phyloP scores from a whole-genome alignment of 2,888 invertebrate species.

The Melikaiella ostensackeni region DNA sequence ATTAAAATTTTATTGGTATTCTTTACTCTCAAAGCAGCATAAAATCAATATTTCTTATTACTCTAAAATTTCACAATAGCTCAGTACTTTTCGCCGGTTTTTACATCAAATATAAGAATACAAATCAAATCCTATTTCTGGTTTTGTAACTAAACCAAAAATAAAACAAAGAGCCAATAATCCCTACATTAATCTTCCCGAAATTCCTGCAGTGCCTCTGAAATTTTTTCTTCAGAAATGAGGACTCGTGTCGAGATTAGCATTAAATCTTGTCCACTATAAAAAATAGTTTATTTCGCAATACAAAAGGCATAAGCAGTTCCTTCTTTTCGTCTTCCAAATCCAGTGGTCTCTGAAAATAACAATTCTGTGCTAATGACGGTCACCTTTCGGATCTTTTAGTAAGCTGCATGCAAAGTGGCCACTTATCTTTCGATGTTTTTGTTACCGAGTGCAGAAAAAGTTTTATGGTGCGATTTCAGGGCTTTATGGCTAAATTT shows the following conservation, averaged over 20 bases:
- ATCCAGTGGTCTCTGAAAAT: constrained; percentile 38
- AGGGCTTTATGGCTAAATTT: constrained; percentile 49
- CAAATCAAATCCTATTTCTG: background rate
- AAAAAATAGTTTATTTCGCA: constrained; percentile 21
- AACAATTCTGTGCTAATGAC: constrained; percentile 37
- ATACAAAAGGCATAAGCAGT: constrained; percentile 10
- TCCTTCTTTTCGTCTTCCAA: constrained; percentile 23
- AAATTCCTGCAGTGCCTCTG: constrained; percentile 15
- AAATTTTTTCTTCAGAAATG: constrained; percentile 14
- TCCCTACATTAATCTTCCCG: background rate
- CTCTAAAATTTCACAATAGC: no score
- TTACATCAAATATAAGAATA: background rate
- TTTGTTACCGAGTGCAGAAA: constrained; percentile 10
- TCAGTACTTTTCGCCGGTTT: no score
- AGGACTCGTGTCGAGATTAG: constrained; percentile 21
- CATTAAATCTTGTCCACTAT: constrained; percentile 21
- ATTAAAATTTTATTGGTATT: no score
- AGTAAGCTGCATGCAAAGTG: constrained; percentile 35
- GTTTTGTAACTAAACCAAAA: background rate
- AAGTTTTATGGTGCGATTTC: constrained; percentile 39
- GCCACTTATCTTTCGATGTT: constrained; percentile 37
- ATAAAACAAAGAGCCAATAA: constrained; percentile 11
- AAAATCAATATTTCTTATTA: no score
- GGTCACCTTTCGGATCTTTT: constrained; percentile 25
- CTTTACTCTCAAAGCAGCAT: no score